A percentile compares a stretch with the other conserved stretches of the same genome.
phyloP scores from a whole-genome alignment of 1,140 invertebrate species.

The Aricia agestis region DNA sequence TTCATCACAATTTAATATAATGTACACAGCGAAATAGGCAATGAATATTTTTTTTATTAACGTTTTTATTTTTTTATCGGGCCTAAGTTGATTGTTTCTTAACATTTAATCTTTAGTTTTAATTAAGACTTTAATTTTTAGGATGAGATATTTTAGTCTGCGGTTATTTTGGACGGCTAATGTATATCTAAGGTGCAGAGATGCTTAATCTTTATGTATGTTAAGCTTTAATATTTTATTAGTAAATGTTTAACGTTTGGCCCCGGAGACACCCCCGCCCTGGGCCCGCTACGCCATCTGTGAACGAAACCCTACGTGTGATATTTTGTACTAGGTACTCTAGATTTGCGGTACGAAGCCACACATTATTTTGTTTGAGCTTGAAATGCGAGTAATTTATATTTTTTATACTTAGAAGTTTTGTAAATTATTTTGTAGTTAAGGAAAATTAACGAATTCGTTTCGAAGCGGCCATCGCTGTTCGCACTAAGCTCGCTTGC shows the following conservation, averaged over 20 bases:
- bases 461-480: constrained; percentile 26
- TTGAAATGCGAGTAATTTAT: constrained; percentile 58
- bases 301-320: constrained; percentile 60
- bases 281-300: constrained; percentile 33
- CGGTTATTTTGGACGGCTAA: constrained; percentile 75
- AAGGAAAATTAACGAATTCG: constrained; percentile 46
- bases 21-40: constrained; percentile 51
- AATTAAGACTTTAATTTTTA: constrained; percentile 74
- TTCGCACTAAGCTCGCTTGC: not conserved
- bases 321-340: constrained; percentile 69
- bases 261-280: constrained; percentile 51
- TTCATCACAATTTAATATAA: constrained; percentile 37
- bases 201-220: constrained; percentile 76
- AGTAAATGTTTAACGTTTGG: constrained; percentile 74
- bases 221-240: constrained; percentile 77
- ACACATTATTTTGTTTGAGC: constrained; percentile 57
- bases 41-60: constrained; percentile 58
- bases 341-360: constrained; percentile 64
- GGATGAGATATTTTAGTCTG: constrained; percentile 74
- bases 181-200: constrained; percentile 74
- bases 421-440: constrained; percentile 72
- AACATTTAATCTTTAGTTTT: constrained; percentile 67
- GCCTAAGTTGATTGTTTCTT: constrained; percentile 66
- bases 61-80: constrained; percentile 46
- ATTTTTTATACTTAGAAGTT: constrained; percentile 72